Evolutionary conservation across 2,113 vertebrate genomes (phyloP).

Genomic region (Gallinago paraguaiae): DNA sequence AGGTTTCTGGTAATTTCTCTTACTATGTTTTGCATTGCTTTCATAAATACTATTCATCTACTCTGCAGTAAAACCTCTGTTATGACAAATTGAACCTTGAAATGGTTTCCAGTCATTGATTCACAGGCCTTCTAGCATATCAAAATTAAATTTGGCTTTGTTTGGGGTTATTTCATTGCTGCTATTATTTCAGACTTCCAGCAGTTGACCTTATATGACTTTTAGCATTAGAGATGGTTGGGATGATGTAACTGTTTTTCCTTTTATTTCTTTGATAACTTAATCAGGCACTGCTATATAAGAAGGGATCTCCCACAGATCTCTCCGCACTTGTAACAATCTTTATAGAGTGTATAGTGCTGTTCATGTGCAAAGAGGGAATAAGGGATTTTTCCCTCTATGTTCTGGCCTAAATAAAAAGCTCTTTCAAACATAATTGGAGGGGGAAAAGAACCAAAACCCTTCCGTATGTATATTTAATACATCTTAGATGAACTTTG

Average conservation of each 20-base stretch:
- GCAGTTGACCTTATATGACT: neutral
- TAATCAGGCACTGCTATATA: neutral
- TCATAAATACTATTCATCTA: neutral
- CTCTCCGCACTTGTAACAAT: neutral
- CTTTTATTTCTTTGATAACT: neutral
- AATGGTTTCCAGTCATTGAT: neutral
- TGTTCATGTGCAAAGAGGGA: neutral
- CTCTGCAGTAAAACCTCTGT: neutral
- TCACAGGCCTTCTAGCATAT: neutral
- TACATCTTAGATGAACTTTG: neutral
- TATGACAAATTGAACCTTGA: neutral
- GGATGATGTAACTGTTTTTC: neutral
- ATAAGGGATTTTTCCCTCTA: neutral
- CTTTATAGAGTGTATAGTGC: neutral
- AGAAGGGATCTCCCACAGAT: neutral
- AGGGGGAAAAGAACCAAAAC: accelerated
- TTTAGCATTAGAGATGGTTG: neutral
- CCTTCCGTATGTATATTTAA: neutral
- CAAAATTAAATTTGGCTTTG: neutral
- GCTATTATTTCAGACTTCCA: neutral
- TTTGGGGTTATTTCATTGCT: neutral
- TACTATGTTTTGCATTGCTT: neutral
- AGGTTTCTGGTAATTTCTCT: neutral
- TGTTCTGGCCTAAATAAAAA: neutral
- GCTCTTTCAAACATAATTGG: neutral